phyloP scores from a whole-genome alignment of 1,140 invertebrate species.

The Globodera rostochiensis region DNA sequence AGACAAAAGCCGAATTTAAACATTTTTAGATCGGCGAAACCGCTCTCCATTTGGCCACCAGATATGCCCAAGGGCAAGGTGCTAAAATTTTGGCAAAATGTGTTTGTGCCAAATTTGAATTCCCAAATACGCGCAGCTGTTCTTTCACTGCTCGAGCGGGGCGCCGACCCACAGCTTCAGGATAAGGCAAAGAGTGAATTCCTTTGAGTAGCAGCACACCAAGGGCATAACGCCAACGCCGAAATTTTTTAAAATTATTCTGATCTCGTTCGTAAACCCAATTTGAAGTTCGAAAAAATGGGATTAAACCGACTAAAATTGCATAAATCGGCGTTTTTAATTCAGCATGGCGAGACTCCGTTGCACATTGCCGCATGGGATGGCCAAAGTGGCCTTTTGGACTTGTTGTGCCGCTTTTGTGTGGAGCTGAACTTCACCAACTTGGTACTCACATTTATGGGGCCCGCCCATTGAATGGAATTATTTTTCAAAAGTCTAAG shows the following conservation, averaged over 20 bases:
- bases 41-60: slow-evolving; percentile 70
- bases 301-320: too few relatives aligned
- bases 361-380: slow-evolving; percentile 56
- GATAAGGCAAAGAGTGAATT: slow-evolving; percentile 68
- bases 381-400: slow-evolving; percentile 66
- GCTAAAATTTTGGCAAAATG: not conserved
- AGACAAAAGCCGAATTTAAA: not conserved
- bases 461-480: too few relatives aligned
- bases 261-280: too few relatives aligned
- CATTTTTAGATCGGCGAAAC: slow-evolving; percentile 69
- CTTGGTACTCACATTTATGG: slow-evolving; percentile 56
- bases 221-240: too few relatives aligned
- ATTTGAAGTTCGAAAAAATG: too few relatives aligned
- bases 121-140: slow-evolving; percentile 59
- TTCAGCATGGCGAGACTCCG: slow-evolving; percentile 46
- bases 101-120: not conserved
- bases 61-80: slow-evolving; percentile 69
- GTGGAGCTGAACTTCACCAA: slow-evolving; percentile 67
- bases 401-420: slow-evolving; percentile 68
- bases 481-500: not conserved
- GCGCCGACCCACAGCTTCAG: slow-evolving; percentile 68
- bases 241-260: too few relatives aligned
- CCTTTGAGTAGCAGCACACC: too few relatives aligned
- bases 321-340: not conserved
- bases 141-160: slow-evolving; percentile 67